Conservation (phyloP, 2,888 invertebrate species). For the Andrena haemorrhoa region DNA sequence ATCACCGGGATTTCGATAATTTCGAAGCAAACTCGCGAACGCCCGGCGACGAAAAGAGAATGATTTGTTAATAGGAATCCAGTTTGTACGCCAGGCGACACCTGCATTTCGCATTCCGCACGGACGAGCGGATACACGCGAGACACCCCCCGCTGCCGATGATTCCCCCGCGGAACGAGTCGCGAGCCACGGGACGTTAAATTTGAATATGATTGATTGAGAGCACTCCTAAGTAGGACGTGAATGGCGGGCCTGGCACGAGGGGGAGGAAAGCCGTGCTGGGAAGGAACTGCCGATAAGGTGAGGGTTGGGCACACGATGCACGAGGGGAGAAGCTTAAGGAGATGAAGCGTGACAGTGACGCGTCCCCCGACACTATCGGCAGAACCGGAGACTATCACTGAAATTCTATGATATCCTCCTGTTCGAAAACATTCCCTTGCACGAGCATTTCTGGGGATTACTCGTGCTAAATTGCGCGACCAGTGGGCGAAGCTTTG, state of each 20-base stretch:
- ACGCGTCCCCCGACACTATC: constrained; percentile 49
- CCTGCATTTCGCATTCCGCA: constrained; percentile 2
- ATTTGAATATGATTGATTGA: constrained; percentile 82
- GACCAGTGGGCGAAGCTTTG: background rate
- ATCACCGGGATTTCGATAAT: background rate
- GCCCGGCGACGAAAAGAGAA: background rate
- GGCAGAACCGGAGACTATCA: constrained; percentile 45
- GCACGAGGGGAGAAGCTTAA: constrained; percentile 57
- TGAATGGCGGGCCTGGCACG: constrained; percentile 71
- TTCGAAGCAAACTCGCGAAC: background rate
- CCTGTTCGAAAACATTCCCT: constrained; percentile 4
- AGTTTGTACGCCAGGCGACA: background rate
- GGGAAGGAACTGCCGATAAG: constrained; percentile 57
- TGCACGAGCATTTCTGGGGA: background rate
- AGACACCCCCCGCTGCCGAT: constrained; percentile 15
- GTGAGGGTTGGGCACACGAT: constrained; percentile 29
- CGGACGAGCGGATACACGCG: constrained; percentile 5
- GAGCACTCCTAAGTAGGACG: constrained; percentile 73
- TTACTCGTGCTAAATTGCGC: background rate
- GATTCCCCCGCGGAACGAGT: constrained; percentile 52
- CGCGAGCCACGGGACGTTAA: constrained; percentile 56
- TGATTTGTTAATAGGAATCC: constrained; percentile 7
- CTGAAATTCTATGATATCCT: constrained; percentile 45
- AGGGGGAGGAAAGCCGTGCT: constrained; percentile 26
- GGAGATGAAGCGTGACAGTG: constrained; percentile 70